Conservation (phyloP, 1,140 invertebrate species). For the Ooceraea biroi region DNA sequence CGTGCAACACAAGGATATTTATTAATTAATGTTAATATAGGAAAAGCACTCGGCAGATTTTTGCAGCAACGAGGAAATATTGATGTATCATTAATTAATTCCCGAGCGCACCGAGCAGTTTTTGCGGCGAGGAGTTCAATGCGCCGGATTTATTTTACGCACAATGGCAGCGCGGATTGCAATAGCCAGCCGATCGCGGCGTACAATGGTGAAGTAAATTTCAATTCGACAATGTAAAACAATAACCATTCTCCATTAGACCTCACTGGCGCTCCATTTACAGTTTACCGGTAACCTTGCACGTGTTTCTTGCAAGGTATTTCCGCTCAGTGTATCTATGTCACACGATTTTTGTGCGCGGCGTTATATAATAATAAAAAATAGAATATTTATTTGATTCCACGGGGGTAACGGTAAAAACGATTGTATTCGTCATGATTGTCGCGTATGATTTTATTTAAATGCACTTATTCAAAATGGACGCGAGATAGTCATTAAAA, state of each 20-base stretch:
- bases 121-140: neutral
- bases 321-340: conserved; percentile 26
- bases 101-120: neutral
- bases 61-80: neutral
- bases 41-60: neutral
- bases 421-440: neutral
- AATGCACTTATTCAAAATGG: too few relatives aligned
- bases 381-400: neutral
- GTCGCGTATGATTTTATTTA: neutral
- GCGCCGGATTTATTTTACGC: conserved; percentile 16
- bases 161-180: conserved; percentile 2
- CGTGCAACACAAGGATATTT: neutral
- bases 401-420: neutral
- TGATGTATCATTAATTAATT: conserved; percentile 20
- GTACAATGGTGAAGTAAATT: conserved; percentile 62
- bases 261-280: conserved; percentile 1
- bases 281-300: conserved; percentile 11
- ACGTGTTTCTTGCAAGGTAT: conserved; percentile 34
- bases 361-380: neutral
- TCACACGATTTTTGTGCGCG: neutral
- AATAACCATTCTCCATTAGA: conserved; percentile 63
- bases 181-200: conserved; percentile 8
- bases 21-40: neutral
- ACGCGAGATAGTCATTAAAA: neutral
- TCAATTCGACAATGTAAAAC: conserved; percentile 54